Percentiles rank a stretch among this genome's conserved stretches.
phyloP scores from a whole-genome alignment of 2,797 vertebrate genomes.

The Geotria australis region DNA sequence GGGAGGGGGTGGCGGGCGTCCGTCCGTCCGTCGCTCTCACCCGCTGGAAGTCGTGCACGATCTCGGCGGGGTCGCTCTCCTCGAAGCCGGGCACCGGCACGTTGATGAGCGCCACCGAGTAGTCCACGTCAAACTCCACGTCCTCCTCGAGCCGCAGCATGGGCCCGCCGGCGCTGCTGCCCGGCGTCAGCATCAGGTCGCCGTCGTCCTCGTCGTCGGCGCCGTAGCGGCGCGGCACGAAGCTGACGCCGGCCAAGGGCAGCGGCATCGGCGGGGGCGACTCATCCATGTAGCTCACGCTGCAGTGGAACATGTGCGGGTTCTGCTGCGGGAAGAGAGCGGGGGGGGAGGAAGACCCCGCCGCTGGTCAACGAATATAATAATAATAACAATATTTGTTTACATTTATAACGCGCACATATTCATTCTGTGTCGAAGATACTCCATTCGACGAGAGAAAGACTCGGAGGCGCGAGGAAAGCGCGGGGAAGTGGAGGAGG shows the following conservation, averaged over 20 bases:
- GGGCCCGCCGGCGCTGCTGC: neutral
- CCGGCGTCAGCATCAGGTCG: too few relatives aligned
- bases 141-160: conserved; percentile 56
- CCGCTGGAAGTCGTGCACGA: conserved; percentile 71
- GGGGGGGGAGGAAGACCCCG: neutral
- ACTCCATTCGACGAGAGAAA: too few relatives aligned
- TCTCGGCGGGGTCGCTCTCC: conserved; percentile 51
- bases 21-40: conserved; percentile 17
- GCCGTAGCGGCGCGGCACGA: too few relatives aligned
- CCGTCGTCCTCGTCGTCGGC: too few relatives aligned
- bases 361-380: too few relatives aligned
- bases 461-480: too few relatives aligned
- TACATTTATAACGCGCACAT: too few relatives aligned
- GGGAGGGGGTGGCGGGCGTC: too few relatives aligned
- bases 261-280: neutral
- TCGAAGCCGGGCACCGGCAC: conserved; percentile 57
- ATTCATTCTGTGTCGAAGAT: too few relatives aligned
- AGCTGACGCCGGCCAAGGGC: too few relatives aligned
- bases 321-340: neutral
- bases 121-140: conserved; percentile 49
- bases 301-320: neutral
- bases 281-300: neutral
- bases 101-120: conserved; percentile 62
- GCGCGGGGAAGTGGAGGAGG: too few relatives aligned
- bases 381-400: too few relatives aligned